Percentiles rank a stretch among this genome's conserved stretches.
These are phyloP conservation scores for Atrina japonica DNA, from an alignment of 2,888 invertebrate species.

Conservation along the genomic window DNA sequence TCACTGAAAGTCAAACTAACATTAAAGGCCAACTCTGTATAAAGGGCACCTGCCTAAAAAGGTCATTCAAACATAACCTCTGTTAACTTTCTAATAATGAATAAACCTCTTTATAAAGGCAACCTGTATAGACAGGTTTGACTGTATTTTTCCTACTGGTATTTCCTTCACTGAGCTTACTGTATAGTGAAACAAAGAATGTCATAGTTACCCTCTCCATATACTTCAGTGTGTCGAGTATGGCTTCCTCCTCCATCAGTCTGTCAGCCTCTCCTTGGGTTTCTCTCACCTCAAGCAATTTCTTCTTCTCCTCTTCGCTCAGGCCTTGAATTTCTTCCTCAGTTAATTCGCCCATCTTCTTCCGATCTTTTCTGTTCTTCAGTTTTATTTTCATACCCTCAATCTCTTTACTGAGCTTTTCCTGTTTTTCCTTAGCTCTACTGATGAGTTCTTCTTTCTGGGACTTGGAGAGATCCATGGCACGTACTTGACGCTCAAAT, in stretches of 20 bases:
- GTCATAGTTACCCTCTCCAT: slow-evolving; percentile 67
- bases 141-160: too few species aligned
- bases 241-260: slow-evolving; percentile 66
- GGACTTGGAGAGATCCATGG: slow-evolving; percentile 54
- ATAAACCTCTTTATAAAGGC: too few species aligned
- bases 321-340: slow-evolving; percentile 61
- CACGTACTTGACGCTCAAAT: slow-evolving; percentile 58
- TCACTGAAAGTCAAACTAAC: too few species aligned
- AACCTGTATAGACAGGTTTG: too few species aligned
- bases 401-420: slow-evolving; percentile 54
- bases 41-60: too few species aligned
- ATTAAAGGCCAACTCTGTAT: too few species aligned
- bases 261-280: slow-evolving; percentile 71
- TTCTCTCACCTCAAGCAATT: slow-evolving; percentile 57
- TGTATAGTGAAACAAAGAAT: too few species aligned
- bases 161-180: too few species aligned
- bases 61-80: too few species aligned
- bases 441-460: slow-evolving; percentile 60
- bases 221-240: slow-evolving; percentile 63
- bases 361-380: slow-evolving; percentile 53
- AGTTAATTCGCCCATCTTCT: slow-evolving; percentile 47
- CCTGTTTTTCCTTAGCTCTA: slow-evolving; percentile 51
- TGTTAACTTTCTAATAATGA: too few species aligned
- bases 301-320: slow-evolving; percentile 63
- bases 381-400: slow-evolving; percentile 60